Conservation (phyloP, 2,797 vertebrate species). For the Syngnathus rostellatus region DNA sequence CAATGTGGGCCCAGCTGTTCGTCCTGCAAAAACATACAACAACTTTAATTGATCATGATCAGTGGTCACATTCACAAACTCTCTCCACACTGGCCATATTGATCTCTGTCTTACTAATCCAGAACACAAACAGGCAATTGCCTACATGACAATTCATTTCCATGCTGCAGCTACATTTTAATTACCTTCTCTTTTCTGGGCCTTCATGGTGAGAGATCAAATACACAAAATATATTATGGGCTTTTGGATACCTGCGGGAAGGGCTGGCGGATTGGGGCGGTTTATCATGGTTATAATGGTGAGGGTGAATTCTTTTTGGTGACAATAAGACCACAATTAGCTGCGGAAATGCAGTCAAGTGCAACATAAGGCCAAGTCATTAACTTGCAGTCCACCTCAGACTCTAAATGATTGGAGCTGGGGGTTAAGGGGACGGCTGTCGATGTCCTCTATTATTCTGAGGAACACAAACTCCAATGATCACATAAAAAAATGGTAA, state of each 20-base stretch:
- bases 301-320: conserved; percentile 31
- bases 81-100: not conserved
- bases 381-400: conserved; percentile 64
- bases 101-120: not conserved
- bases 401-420: conserved; percentile 40
- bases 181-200: conserved; percentile 55
- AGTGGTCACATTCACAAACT: not conserved
- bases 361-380: conserved; percentile 60
- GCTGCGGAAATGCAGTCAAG: conserved; percentile 60
- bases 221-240: conserved; percentile 59
- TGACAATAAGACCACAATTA: conserved; percentile 72
- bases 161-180: conserved; percentile 62
- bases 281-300: conserved; percentile 33
- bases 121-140: not conserved
- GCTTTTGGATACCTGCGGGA: conserved; percentile 47
- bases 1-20: not conserved
- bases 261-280: conserved; percentile 7
- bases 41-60: not conserved
- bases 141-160: conserved; percentile 47
- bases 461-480: conserved; percentile 56
- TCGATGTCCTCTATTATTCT: conserved; percentile 71
- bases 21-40: not conserved
- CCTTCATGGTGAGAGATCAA: conserved; percentile 50
- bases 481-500: conserved; percentile 33
- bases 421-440: conserved; percentile 10